Evolutionary conservation across 2,888 invertebrate genomes (phyloP).

Genomic region (Julus scanicus): DNA sequence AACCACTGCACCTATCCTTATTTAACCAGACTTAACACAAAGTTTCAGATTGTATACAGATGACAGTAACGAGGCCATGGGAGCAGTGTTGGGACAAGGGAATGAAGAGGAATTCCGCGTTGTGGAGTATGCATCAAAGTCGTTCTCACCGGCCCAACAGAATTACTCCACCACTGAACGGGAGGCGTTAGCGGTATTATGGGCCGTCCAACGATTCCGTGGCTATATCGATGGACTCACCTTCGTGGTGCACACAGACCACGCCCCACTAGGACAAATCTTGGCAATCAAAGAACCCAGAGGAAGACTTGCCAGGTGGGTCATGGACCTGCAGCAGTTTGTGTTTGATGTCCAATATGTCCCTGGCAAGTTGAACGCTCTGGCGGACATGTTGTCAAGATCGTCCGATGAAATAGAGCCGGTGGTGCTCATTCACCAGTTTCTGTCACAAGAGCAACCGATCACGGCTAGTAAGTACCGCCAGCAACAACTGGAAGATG

Average conservation of each 20-base stretch:
- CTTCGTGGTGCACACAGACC: neutral
- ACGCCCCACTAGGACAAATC: neutral
- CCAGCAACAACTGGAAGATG: no score
- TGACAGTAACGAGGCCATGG: neutral
- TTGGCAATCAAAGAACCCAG: neutral
- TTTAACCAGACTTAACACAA: no score
- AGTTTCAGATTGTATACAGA: neutral
- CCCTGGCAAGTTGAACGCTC: neutral
- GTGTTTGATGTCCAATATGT: neutral
- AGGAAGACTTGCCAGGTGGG: neutral
- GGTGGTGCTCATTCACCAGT: neutral
- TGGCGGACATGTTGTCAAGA: neutral
- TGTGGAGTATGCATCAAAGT: constrained; percentile 59
- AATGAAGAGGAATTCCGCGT: neutral
- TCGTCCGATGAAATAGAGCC: neutral
- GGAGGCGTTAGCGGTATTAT: constrained; percentile 61
- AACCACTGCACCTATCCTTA: no score
- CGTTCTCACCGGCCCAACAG: constrained; percentile 59
- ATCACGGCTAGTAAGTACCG: neutral
- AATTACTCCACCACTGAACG: constrained; percentile 61
- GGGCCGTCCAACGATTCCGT: constrained; percentile 44
- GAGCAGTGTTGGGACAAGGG: neutral
- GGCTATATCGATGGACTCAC: neutral
- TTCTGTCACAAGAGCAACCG: neutral
- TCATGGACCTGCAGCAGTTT: neutral